Conservation (phyloP, 2,797 vertebrate species). For the Tenualosa thibaudeaui region DNA sequence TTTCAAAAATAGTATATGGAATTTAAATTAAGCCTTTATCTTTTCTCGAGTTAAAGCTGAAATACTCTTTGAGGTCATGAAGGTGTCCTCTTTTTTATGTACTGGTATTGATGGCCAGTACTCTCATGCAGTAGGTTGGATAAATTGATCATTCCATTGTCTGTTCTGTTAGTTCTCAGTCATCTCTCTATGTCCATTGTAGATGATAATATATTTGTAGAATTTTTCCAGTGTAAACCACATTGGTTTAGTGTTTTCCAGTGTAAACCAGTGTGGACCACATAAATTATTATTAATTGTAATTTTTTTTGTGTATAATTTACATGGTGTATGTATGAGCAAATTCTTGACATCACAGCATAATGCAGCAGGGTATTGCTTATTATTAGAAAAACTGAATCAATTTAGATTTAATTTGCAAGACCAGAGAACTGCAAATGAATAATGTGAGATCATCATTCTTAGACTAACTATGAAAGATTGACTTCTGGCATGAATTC, state of each 20-base stretch:
- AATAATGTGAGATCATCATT: background rate
- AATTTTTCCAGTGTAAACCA: background rate
- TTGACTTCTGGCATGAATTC: background rate
- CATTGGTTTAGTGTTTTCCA: background rate
- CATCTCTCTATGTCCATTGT: background rate
- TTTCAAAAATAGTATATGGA: background rate
- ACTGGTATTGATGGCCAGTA: conserved; percentile 36
- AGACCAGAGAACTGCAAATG: background rate
- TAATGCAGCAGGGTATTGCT: no score
- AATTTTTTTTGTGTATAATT: background rate
- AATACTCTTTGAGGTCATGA: background rate
- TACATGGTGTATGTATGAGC: background rate
- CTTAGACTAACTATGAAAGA: background rate
- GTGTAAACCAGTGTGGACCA: background rate
- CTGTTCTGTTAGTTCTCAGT: background rate
- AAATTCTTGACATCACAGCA: background rate
- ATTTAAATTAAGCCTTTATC: background rate
- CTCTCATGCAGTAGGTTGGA: conserved; percentile 30
- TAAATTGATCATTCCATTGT: conserved; percentile 23
- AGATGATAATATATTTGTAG: background rate
- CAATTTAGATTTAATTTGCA: background rate
- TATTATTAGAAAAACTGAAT: background rate
- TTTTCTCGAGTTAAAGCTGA: background rate
- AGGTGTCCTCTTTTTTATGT: conserved; percentile 14
- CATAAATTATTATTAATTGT: no score